Evolutionary conservation across 2,888 invertebrate species (phyloP), one percentile per base, ranked within the genome.

Genomic region (Pristionchus mayeri): DNA sequence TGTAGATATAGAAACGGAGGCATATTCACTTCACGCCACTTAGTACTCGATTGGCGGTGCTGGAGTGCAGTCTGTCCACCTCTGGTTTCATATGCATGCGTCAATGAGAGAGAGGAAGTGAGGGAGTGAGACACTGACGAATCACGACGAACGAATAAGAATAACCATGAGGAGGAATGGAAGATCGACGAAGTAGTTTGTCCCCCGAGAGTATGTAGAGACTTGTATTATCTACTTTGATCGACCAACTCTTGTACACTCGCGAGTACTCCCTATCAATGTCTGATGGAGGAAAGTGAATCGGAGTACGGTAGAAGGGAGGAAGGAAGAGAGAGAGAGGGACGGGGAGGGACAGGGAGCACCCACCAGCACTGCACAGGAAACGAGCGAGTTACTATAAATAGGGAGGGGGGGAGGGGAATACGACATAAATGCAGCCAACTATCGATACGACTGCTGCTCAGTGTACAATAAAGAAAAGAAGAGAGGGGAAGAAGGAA

Each of bases 371-470:
- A n/a, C n/a, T n/a, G n/a, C n/a, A n/a, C n/a, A n/a, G n/a, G n/a
- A n/a, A n/a, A n/a, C n/a, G n/a, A n/a, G n/a, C n/a, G 71, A 13
- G 24, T 40, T 6, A 37, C 71, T 71, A 71, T 71, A 40, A 40
- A 71, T 71, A 71, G 71, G 71, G 24, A 44, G 34, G 34, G 34
- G 40, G 40, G 40, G 30, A 63, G 2, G 71, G 7, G 71, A 40
- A 71, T 71, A 71, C 71, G 40, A 71, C 71, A 30, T 71, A 71
- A 71, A 71, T 71, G 71, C 71, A 71, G 71, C 71, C 71, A 71
- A 71, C 71, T 71, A 71, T 9, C 40, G 71, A 71, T 40, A 71
- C 71, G 37, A 71, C 71, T 40, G 40, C 71, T 71, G 37, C 67
- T 11, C 34, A 34, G 0, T 67, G 67, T 67, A 71, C 71, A 71